Conservation (phyloP, 2,797 vertebrate genomes). For the Podarcis lilfordi region DNA sequence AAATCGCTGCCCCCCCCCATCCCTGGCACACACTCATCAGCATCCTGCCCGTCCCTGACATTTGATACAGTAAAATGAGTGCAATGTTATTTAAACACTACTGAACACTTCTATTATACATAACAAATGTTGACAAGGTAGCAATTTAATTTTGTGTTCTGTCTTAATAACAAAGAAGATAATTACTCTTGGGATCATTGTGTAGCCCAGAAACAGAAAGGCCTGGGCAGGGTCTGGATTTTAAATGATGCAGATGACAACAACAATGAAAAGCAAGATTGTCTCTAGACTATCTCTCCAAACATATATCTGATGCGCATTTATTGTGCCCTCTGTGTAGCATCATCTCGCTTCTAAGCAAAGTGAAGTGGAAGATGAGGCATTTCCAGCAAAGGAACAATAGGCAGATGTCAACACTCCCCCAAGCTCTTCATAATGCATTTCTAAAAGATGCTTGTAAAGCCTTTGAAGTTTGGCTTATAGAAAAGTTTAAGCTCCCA, state of each 20-base stretch:
- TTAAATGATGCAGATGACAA: slow-evolving; percentile 48
- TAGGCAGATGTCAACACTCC: slow-evolving; percentile 51
- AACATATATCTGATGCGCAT: slow-evolving; percentile 36
- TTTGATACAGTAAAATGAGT: slow-evolving; percentile 9
- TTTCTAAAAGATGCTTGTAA: slow-evolving; percentile 57
- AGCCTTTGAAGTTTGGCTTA: slow-evolving; percentile 65
- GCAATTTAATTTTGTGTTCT: slow-evolving; percentile 42
- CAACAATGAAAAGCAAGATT: slow-evolving; percentile 33
- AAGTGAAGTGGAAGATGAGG: slow-evolving; percentile 35
- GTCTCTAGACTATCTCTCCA: slow-evolving; percentile 39
- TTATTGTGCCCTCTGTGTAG: slow-evolving; percentile 41
- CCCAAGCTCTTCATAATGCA: neutral
- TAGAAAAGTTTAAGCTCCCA: slow-evolving; percentile 58
- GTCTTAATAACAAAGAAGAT: slow-evolving; percentile 32
- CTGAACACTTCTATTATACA: slow-evolving; percentile 23
- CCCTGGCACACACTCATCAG: too few species aligned
- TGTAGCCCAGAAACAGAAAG: slow-evolving; percentile 29
- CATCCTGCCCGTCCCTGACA: too few species aligned
- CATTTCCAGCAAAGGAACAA: slow-evolving; percentile 49
- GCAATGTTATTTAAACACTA: slow-evolving; percentile 29
- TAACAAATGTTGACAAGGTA: neutral
- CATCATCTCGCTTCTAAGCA: slow-evolving; percentile 61
- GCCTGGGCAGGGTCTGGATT: slow-evolving; percentile 12
- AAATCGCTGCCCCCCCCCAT: too few species aligned
- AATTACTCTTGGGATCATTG: slow-evolving; percentile 36